Conservation (phyloP, 1,140 invertebrate genomes). For the Saccostrea echinata region DNA sequence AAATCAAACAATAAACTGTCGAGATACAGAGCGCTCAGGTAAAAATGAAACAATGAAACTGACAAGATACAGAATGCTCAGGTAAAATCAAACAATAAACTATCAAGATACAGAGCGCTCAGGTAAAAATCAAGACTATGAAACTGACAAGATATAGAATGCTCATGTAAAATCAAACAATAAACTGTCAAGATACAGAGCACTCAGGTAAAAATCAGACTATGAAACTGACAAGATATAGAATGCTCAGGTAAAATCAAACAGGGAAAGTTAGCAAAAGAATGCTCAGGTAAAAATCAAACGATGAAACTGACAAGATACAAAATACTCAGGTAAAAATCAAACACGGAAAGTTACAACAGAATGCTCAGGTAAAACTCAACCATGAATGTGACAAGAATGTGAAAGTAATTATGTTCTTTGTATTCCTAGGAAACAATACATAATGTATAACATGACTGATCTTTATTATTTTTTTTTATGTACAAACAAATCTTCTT, state of each 20-base stretch:
- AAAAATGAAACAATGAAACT: no score
- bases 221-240: constrained; percentile 62
- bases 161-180: constrained; percentile 57
- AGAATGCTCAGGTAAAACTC: no score
- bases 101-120: background rate
- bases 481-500: no score
- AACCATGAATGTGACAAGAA: no score
- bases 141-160: constrained; percentile 69
- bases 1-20: background rate
- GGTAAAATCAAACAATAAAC: constrained; percentile 52
- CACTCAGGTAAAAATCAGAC: no score
- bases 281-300: no score
- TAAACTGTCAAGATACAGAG: background rate
- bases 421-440: no score
- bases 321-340: constrained; percentile 69
- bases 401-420: no score
- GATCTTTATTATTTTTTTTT: no score
- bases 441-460: no score
- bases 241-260: constrained; percentile 68
- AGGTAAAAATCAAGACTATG: no score
- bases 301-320: constrained; percentile 60
- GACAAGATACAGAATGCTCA: constrained; percentile 71
- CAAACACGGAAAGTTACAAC: background rate
- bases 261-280: background rate
- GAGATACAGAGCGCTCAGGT: no score